These are phyloP conservation scores for Lepilemur ruficaudatus DNA, from an alignment of 2,797 vertebrate genomes.

Conservation along the genomic window DNA sequence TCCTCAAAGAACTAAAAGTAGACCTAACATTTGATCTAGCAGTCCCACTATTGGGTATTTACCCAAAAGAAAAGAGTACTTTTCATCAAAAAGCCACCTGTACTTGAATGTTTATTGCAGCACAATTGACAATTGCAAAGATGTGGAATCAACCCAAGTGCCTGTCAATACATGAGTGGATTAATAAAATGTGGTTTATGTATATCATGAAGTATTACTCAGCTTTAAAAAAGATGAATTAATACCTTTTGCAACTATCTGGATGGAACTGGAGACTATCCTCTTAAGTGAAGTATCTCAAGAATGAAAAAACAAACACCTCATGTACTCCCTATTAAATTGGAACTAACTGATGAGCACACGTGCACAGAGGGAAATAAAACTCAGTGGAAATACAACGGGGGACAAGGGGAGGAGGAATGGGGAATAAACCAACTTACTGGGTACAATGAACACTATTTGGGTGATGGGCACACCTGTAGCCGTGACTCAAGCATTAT, in stretches of 20 bases:
- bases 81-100: background rate
- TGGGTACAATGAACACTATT: background rate
- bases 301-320: background rate
- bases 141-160: background rate
- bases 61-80: background rate
- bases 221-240: background rate
- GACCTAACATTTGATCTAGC: background rate
- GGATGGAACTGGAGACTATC: background rate
- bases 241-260: background rate
- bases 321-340: background rate
- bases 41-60: background rate
- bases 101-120: background rate
- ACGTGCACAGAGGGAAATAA: background rate
- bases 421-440: background rate
- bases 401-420: too few species aligned
- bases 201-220: background rate
- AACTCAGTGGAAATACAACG: background rate
- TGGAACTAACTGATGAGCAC: background rate
- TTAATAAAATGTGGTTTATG: background rate
- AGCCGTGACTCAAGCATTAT: background rate
- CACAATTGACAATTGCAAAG: background rate
- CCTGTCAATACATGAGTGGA: background rate
- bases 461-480: background rate
- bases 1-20: background rate
- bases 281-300: background rate